phyloP scores from a whole-genome alignment of 2,888 invertebrate species.

The Amphipyra berbera region DNA sequence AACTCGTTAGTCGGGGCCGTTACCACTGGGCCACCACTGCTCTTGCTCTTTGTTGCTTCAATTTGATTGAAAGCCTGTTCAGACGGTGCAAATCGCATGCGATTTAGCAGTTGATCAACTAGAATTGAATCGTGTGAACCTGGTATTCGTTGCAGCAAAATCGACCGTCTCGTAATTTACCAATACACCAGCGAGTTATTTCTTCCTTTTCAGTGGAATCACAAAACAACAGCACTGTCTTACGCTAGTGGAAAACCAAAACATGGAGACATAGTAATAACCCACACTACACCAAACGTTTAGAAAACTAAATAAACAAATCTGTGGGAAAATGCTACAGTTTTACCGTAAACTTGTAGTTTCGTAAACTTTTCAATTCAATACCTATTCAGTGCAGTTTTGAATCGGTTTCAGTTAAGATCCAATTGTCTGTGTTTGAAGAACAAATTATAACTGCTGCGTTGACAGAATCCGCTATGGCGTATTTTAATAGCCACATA shows the following conservation, averaged over 20 bases:
- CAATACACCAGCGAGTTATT: neutral
- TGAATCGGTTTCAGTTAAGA: neutral
- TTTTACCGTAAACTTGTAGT: slow-evolving; percentile 10
- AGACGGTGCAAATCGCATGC: too few species aligned
- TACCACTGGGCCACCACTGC: too few species aligned
- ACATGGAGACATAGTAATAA: neutral
- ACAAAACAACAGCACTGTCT: neutral
- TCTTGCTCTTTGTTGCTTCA: too few species aligned
- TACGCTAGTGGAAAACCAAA: neutral
- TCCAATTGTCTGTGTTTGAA: neutral
- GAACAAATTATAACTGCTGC: neutral
- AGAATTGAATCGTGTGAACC: too few species aligned
- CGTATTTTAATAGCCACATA: neutral
- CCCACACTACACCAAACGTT: neutral
- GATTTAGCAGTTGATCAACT: too few species aligned
- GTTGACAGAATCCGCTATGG: slow-evolving; percentile 13
- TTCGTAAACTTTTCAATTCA: slow-evolving; percentile 12
- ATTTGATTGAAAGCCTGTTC: too few species aligned
- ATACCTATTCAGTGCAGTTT: neutral
- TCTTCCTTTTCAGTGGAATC: neutral
- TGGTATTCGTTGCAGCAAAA: too few species aligned
- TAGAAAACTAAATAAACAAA: slow-evolving; percentile 3
- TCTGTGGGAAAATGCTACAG: slow-evolving; percentile 2
- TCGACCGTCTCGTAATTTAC: too few species aligned
- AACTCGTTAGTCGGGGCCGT: too few species aligned